Evolutionary conservation across 2,888 invertebrate genomes (phyloP), one percentile per base, ranked within the genome.

Genomic region (Globia sparganii): DNA sequence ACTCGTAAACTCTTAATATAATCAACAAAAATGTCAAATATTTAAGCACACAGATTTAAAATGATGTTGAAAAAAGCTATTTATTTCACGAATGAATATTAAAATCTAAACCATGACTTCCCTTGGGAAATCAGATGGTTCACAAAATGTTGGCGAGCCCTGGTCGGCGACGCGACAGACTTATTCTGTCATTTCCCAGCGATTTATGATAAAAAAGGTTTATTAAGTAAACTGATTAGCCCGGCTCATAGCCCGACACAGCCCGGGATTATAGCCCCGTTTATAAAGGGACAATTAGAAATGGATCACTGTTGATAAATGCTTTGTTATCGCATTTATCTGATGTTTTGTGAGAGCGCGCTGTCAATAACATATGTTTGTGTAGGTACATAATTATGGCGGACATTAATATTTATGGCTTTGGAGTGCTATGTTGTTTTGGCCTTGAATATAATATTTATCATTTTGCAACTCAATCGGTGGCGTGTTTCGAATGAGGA

Each of bases 61-160:
- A 89, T 86, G 84, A 82, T 85, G 89, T 85, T 87, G 77, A 87
- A 89, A 85, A 86, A 77, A 77, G 87, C 86, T 90, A 89, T 92
- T 90, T 92, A 90, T 91, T 90, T 90, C 83, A 86, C 79, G 86
- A 89, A 90, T 90, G 90, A 91, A 91, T 89, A 92, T 93, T 93
- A 92, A 91, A 93, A 91, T 91, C 90, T 91, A 92, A 92, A 89
- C 89, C 90, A 85, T 82, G 81, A 77, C 40, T 40, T 78, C 94
- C 88, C 92, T 11, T 53, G 94, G 94, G 94, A 94, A 94, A 94
- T 94, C 93, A 94, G 86, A 86, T 88, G 81, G 81, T 89, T 91
- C 84, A 87, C 89, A 89, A 91, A 92, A 91, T 90, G 91, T 89
- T 89, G 91, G 90, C 90, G 90, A 87, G 87, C 80, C 71, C 77